Base-by-base conservation (phyloP, 2,888 invertebrate genomes). In the Cephus sareptanus region DNA sequence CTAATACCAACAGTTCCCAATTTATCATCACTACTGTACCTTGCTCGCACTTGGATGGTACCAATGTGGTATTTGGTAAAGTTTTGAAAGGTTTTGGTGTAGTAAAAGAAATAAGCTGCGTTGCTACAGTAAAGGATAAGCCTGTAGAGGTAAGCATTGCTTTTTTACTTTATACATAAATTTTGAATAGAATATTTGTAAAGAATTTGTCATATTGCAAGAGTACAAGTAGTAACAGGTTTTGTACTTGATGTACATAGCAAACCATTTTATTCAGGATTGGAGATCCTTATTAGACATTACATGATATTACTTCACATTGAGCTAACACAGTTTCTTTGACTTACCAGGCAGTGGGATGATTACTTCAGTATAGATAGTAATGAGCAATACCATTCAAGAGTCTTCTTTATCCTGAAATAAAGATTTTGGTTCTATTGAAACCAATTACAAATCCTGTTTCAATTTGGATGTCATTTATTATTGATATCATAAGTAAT, bases 1-100 rank as follows among this genome's bases (percentile, higher is more conserved):
- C 94, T 23, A 93, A 99, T 90, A 96, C 97, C 12, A 99, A 98
- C 91, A 97, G 96, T 83, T 98, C 98, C 0, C 99, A 99, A 92
- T 99, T 99, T 92, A 97, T 98, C 89, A 96, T 99, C 79, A 96
- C 97, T 0, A 94, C 95, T 0, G 95, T 94, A 1, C 94, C 94
- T 1, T 96, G 96, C 86, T 92, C 94, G 0, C 97, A 97, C 89
- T 92, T 98, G 74, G 96, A 98, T 90, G 95, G 94, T 9, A 95
- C 93, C 30, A 97, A 98, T 90, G 97, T 97, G 3, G 96, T 95
- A 34, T 96, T 97, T 88, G 98, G 97, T 0, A 93, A 93, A 82
- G 96, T 98, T n/a, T 85, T 95, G 30, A 95, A 95, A 83, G 98
- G 98, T 0, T 92, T 96, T 76, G 95, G 95, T 34, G 92, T 96